A percentile compares a stretch with the other conserved stretches of the same genome.
Conservation (phyloP, 2,888 invertebrate genomes). For the Zaprionus obscuricornis region DNA sequence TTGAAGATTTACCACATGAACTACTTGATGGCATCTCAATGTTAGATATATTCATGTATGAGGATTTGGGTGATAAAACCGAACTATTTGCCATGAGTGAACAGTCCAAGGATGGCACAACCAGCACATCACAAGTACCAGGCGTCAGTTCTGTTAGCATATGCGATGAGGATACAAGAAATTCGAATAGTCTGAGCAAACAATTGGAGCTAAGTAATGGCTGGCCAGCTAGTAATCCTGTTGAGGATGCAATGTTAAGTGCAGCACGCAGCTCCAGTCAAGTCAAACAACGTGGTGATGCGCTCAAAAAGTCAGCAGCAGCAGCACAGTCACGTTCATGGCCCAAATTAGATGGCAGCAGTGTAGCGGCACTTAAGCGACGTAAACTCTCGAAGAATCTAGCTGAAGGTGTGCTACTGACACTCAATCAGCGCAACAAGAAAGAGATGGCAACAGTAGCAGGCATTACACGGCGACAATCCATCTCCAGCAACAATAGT, state of each 20-base stretch:
- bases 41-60: conserved; percentile 92
- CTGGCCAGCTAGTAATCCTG: conserved; percentile 76
- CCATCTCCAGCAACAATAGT: conserved; percentile 81
- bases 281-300: conserved; percentile 52
- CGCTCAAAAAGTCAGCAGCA: conserved; percentile 52
- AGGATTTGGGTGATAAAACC: conserved; percentile 85
- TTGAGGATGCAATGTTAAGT: conserved; percentile 81
- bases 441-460: conserved; percentile 65
- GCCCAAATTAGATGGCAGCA: conserved; percentile 69
- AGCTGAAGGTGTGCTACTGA: conserved; percentile 83
- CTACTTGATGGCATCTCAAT: conserved; percentile 92
- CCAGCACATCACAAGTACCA: conserved; percentile 34
- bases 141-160: conserved; percentile 45
- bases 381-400: conserved; percentile 85
- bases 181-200: conserved; percentile 73
- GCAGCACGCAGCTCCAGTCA: conserved; percentile 72
- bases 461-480: conserved; percentile 67
- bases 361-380: conserved; percentile 86
- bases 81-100: conserved; percentile 85
- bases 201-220: conserved; percentile 69
- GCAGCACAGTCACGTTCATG: conserved; percentile 58
- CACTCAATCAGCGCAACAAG: conserved; percentile 70
- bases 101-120: conserved; percentile 83
- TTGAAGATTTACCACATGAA: conserved; percentile 93
- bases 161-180: conserved; percentile 76